A percentile compares a stretch with the other conserved stretches of the same genome.
Evolutionary conservation across 2,888 invertebrate genomes (phyloP).

Genomic region (Chromoteleia sp.): DNA sequence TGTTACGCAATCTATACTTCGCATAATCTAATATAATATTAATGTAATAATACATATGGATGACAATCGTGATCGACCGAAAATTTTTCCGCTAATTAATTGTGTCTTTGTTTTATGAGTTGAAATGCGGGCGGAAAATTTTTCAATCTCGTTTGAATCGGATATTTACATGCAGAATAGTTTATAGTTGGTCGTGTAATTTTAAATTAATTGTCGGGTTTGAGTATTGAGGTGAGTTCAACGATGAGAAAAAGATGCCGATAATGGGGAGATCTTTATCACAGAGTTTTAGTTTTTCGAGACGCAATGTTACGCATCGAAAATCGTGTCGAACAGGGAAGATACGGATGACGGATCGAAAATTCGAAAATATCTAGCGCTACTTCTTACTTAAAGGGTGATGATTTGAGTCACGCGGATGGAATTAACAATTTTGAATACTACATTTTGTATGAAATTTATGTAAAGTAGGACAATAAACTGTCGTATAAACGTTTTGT

Average conservation of each 20-base stretch:
- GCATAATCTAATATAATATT: conserved; percentile 33
- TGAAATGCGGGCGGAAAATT: neutral
- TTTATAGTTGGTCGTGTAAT: conserved; percentile 1
- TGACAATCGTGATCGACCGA: conserved; percentile 9
- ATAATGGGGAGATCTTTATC: conserved; percentile 70
- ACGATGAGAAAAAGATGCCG: conserved; percentile 57
- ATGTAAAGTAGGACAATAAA: conserved; percentile 5
- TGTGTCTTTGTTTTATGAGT: neutral
- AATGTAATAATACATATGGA: conserved; percentile 34
- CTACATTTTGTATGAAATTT: neutral
- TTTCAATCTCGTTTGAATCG: conserved; percentile 5
- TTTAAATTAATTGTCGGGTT: conserved; percentile 34
- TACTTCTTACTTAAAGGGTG: conserved; percentile 23
- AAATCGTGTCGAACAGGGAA: conserved; percentile 26
- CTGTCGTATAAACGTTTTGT: conserved; percentile 8
- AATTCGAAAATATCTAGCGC: conserved; percentile 8
- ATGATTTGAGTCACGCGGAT: neutral
- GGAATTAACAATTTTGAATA: neutral
- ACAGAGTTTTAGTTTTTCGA: conserved; percentile 71
- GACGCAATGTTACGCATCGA: conserved; percentile 9
- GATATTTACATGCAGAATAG: conserved; percentile 35
- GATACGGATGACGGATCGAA: neutral
- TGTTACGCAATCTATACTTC: conserved; percentile 12
- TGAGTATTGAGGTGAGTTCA: conserved; percentile 60
- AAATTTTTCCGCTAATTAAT: conserved; percentile 11